Evolutionary conservation across 2,797 vertebrate species (phyloP).

Genomic region (Myotis planiceps): DNA sequence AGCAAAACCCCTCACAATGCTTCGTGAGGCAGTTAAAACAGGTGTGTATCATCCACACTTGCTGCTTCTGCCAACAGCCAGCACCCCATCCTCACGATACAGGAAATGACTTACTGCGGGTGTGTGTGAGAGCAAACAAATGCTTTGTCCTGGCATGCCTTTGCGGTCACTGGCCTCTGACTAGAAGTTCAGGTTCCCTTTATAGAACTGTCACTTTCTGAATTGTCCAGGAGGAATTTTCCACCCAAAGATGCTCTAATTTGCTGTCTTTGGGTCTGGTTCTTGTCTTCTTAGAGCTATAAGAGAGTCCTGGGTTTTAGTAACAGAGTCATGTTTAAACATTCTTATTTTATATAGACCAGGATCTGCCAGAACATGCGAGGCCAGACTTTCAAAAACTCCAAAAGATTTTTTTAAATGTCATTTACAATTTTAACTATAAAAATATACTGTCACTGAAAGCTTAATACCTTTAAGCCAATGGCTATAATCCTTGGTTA

Average conservation of each 20-base stretch:
- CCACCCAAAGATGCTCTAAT: background rate
- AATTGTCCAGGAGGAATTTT: background rate
- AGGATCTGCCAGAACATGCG: background rate
- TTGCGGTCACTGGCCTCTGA: background rate
- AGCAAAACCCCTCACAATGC: background rate
- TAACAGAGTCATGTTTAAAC: background rate
- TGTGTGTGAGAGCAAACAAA: constrained; percentile 29
- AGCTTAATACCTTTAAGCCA: background rate
- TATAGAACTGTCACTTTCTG: background rate
- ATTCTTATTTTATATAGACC: background rate
- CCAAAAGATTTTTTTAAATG: background rate
- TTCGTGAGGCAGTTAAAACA: constrained; percentile 64
- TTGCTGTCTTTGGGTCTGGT: background rate
- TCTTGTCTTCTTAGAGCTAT: background rate
- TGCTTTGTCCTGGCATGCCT: background rate
- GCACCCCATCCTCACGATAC: background rate
- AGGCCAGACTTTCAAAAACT: background rate
- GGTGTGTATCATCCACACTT: background rate
- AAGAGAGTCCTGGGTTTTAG: background rate
- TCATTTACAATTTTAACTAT: background rate
- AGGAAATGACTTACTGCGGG: constrained; percentile 57
- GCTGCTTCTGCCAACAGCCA: constrained; percentile 28
- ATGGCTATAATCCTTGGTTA: background rate
- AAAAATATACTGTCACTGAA: constrained; percentile 13
- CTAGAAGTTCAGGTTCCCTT: background rate